Evolutionary conservation across 2,797 vertebrate genomes (phyloP).

Genomic region (Erpetoichthys calabaricus): DNA sequence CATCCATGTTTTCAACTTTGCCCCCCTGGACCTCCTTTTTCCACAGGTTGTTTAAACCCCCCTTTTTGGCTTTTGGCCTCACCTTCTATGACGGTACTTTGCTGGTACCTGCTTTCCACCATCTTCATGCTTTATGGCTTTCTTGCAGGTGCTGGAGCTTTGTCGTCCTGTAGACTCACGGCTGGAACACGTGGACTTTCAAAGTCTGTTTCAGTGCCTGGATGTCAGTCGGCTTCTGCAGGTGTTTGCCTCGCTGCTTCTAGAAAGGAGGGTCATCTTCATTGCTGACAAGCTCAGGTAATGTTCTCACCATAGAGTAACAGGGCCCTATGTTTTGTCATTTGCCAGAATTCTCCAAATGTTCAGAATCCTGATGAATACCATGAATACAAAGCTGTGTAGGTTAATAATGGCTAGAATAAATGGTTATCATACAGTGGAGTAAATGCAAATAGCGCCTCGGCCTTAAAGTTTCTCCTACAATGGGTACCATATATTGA

Average conservation of each 20-base stretch:
- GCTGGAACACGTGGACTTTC: slow-evolving; percentile 87
- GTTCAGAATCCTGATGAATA: too few relatives aligned
- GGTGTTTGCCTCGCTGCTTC: slow-evolving; percentile 83
- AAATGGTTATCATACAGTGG: too few relatives aligned
- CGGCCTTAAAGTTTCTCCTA: too few relatives aligned
- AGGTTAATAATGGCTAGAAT: too few relatives aligned
- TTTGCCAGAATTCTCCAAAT: too few relatives aligned
- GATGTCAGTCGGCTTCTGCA: slow-evolving; percentile 61
- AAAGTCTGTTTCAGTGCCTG: slow-evolving; percentile 77
- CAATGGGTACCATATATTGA: too few relatives aligned
- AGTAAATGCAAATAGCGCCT: too few relatives aligned
- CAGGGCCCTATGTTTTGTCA: too few relatives aligned
- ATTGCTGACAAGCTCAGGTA: slow-evolving; percentile 89
- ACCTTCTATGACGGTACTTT: too few relatives aligned
- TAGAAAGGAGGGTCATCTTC: slow-evolving; percentile 91
- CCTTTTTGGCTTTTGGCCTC: not conserved
- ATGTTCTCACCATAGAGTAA: slow-evolving; percentile 1
- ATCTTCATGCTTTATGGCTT: not conserved
- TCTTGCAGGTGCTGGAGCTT: slow-evolving; percentile 70
- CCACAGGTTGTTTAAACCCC: not conserved
- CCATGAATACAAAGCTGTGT: too few relatives aligned
- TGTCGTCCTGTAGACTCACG: slow-evolving; percentile 84
- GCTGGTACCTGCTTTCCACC: too few relatives aligned
- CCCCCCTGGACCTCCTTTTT: not conserved
- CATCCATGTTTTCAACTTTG: too few relatives aligned